Evolutionary conservation across 2,797 vertebrate genomes (phyloP), one percentile per base, ranked within the genome.

Genomic region (Enoplosus armatus): DNA sequence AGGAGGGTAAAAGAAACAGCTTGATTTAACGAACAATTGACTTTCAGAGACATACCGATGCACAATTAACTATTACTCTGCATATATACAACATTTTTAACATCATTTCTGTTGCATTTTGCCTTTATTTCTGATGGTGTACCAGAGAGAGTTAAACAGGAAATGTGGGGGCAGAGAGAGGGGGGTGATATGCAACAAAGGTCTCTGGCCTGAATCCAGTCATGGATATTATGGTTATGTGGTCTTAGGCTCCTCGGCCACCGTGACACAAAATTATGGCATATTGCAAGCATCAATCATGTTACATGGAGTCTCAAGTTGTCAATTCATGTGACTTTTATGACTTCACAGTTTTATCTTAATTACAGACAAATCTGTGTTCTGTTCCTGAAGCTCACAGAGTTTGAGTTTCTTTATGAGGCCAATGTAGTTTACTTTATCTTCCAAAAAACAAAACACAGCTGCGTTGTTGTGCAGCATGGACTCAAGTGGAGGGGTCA

Each of bases 401-500:
- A 64, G 47, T 67, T 60, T 75, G 35, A 84, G 75, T 84, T 35
- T 79, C 35, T 79, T 77, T 48, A 37, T 63, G 29, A 77, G 27
- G 61, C 22, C 24, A 33, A 50, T 78, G 29, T 48, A 71, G 68
- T 83, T 85, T 82, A 72, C 74, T 64, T 53, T 75, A 81, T 80
- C 68, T 72, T 50, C 72, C 39, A 59, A 47, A 58, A 48, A 86
- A 80, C 85, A 90, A 86, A 94, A 93, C 87, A 94, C 91, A 94
- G 92, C 92, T 94, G 93, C 55, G 60, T 59, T 58, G 56, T 68
- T 8, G 10, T 69, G 55, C 37, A 27, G 75, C 16, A 43, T 50
- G 75, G 67, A 82, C 68, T 77, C 65, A 64, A 75, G 66, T 41
- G 43, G 72, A 87, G 84, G 69, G 85, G 82, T 85, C 88, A 88